These are phyloP conservation scores for Linnaemya vulpina DNA, from an alignment of 2,888 invertebrate species.

Conservation along the genomic window DNA sequence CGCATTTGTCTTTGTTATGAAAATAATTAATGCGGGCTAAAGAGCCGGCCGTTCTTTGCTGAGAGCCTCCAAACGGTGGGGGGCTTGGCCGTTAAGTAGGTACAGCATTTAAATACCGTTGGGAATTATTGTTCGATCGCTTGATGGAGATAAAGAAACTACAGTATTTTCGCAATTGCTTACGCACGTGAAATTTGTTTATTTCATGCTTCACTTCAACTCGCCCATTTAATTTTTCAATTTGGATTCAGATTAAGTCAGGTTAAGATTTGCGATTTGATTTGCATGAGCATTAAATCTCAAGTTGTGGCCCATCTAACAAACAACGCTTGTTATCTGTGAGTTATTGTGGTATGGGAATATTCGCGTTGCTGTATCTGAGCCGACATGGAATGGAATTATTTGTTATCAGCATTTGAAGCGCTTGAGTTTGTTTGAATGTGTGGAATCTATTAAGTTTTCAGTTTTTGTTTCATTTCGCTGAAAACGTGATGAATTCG, in stretches of 20 bases:
- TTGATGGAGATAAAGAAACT: not conserved
- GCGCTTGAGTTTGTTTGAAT: not conserved
- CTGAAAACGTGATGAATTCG: slow-evolving; percentile 53
- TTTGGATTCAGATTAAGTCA: slow-evolving; percentile 49
- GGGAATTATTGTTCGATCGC: not conserved
- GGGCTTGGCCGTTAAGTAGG: slow-evolving; percentile 44
- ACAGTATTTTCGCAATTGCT: not conserved
- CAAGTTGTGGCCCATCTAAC: too few relatives aligned
- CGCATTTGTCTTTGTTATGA: not conserved
- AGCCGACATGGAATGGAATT: slow-evolving; percentile 6
- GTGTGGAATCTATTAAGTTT: slow-evolving; percentile 6
- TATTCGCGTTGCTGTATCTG: slow-evolving; percentile 28
- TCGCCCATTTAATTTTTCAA: not conserved
- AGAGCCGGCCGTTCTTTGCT: slow-evolving; percentile 28
- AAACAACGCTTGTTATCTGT: slow-evolving; percentile 40
- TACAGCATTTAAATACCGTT: not conserved
- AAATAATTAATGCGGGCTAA: slow-evolving; percentile 24
- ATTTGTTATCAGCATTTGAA: slow-evolving; percentile 25
- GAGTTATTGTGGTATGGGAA: not conserved
- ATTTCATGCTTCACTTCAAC: slow-evolving; percentile 20
- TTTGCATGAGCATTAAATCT: slow-evolving; percentile 14
- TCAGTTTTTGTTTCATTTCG: slow-evolving; percentile 10
- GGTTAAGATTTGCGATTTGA: slow-evolving; percentile 36
- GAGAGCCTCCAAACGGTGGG: not conserved
- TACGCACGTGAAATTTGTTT: slow-evolving; percentile 43